Evolutionary conservation across 2,888 invertebrate species (phyloP), one percentile per base, ranked within the genome.

Genomic region (Drosophila austrosaltans): DNA sequence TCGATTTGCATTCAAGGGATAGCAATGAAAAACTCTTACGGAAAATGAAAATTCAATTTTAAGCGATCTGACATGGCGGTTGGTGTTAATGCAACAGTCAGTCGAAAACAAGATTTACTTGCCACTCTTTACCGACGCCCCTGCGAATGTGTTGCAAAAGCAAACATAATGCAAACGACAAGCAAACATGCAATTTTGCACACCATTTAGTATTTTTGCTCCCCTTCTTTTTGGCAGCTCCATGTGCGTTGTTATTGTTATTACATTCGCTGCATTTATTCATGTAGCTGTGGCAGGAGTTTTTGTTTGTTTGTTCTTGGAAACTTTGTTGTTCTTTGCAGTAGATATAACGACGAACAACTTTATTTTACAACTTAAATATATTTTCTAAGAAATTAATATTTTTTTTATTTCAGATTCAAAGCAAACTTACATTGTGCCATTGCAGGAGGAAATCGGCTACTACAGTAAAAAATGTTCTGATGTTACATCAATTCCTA

Each of bases 101-200:
- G 10, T 25, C 22, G 48, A 48, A 48, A 48, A 48, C 25, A 25
- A 25, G 48, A 48, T 25, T 48, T 25, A 1, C 48, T 10, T 48
- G 22, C 25, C 25, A 3, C 10, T 36, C 3, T 2, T 20, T 48
- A 1, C 44, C 44, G 1, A 4, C 4, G 12, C 25, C 48, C 48
- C 22, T 1, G 22, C 16, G 10, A 12, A 3, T 10, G 25, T 20
- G 20, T 20, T 8, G 44, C 20, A 22, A 22, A 48, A 48, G 44
- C 22, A 48, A 48, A 48, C 12, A 48, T 22, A 48, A 25, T 48
- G 25, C 22, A 57, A 57, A 57, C 12, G 22, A 20, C 40, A 56
- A 12, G 36, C 25, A 61, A 57, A 36, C 66, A 40, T 72, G 60
- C 48, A 53, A 61, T 61, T 63, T 64, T 32, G 60, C 72, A 65